These are phyloP conservation scores for Montipora capitata DNA, from an alignment of 92 coral and sea anemone genomes.

Conservation along the genomic window DNA sequence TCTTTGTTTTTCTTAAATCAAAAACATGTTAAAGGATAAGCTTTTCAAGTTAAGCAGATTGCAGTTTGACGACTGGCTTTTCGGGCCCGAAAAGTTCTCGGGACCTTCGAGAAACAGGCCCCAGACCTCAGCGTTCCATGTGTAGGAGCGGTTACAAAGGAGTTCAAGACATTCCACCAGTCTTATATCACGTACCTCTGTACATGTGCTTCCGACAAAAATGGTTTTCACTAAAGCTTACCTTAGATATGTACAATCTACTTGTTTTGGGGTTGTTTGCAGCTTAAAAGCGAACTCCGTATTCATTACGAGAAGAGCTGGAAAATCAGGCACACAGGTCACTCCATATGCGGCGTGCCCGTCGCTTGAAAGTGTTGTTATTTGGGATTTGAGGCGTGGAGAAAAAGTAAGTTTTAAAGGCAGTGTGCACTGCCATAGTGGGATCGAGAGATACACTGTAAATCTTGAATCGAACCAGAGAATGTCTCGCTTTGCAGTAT, in stretches of 20 bases:
- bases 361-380: slow-evolving; percentile 85
- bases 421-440: background rate
- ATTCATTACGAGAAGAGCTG: slow-evolving; percentile 68
- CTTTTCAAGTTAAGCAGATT: no score
- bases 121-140: no score
- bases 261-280: slow-evolving; percentile 89
- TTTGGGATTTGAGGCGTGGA: slow-evolving; percentile 94
- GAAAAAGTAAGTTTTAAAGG: slow-evolving; percentile 69
- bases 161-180: background rate
- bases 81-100: no score
- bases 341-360: slow-evolving; percentile 78
- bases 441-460: no score
- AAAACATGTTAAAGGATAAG: no score
- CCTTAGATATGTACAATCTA: slow-evolving; percentile 84
- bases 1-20: no score
- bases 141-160: background rate
- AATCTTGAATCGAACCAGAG: no score
- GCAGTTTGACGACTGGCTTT: no score
- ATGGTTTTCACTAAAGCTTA: slow-evolving; percentile 98
- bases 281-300: slow-evolving; percentile 87
- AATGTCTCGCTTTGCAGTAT: no score
- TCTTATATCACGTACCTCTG: background rate
- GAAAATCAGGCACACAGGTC: slow-evolving; percentile 33
- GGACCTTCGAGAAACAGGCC: no score
- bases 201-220: background rate